Percentiles rank a stretch among this genome's conserved stretches.
These are phyloP conservation scores for Drosophila formosana DNA, from an alignment of 2,888 invertebrate genomes.

Conservation along the genomic window DNA sequence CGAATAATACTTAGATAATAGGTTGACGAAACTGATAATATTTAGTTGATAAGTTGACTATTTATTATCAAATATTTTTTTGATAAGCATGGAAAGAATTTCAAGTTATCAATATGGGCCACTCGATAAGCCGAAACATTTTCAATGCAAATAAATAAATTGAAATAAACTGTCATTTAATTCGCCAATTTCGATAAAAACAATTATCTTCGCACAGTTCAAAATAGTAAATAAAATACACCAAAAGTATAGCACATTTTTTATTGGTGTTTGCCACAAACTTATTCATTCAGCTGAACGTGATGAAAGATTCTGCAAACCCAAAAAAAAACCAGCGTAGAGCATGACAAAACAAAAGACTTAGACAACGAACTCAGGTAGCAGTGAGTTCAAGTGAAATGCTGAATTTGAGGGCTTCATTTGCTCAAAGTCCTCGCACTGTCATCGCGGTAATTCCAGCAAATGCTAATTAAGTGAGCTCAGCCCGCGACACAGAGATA, in stretches of 20 bases:
- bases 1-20: background rate
- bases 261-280: background rate
- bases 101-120: background rate
- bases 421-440: slow-evolving; percentile 17
- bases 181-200: too few relatives aligned
- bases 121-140: background rate
- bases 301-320: background rate
- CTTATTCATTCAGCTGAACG: background rate
- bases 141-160: background rate
- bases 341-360: slow-evolving; percentile 68
- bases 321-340: slow-evolving; percentile 1
- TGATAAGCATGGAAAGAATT: background rate
- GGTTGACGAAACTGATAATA: background rate
- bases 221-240: background rate
- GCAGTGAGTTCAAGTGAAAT: slow-evolving; percentile 62
- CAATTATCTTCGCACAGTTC: background rate
- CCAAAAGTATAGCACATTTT: background rate
- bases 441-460: slow-evolving; percentile 52
- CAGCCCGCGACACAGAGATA: background rate
- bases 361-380: slow-evolving; percentile 77
- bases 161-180: too few relatives aligned
- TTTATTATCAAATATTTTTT: too few relatives aligned
- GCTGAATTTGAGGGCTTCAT: slow-evolving; percentile 33
- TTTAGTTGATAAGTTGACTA: background rate
- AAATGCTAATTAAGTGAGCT: slow-evolving; percentile 52